Percentiles rank a stretch among this genome's conserved stretches.
These are phyloP conservation scores for Myrmecobius fasciatus DNA, from an alignment of 2,113 vertebrate genomes.

Conservation along the genomic window DNA sequence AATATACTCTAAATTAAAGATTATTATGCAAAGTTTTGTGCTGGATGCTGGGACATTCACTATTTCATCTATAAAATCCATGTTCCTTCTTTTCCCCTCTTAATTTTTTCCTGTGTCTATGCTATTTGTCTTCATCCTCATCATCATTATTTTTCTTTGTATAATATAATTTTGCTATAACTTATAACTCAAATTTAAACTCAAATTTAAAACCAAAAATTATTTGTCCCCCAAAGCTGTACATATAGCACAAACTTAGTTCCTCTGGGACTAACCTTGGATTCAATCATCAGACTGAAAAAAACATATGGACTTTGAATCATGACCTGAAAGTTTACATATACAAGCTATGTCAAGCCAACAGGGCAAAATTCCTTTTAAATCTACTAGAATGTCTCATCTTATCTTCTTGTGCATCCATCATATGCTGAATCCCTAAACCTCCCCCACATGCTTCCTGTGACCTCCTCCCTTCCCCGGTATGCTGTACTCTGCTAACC, in stretches of 20 bases:
- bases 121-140: neutral
- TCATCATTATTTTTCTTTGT: neutral
- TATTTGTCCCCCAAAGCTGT: constrained; percentile 12
- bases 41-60: constrained; percentile 5
- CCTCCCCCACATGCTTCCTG: constrained; percentile 59
- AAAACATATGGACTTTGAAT: constrained; percentile 44
- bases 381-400: constrained; percentile 60
- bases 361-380: constrained; percentile 50
- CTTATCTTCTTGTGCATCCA: constrained; percentile 46
- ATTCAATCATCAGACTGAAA: constrained; percentile 35
- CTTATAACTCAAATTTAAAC: constrained; percentile 30
- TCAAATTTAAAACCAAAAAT: constrained; percentile 11
- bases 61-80: constrained; percentile 27
- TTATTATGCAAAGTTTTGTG: neutral
- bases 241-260: constrained; percentile 6
- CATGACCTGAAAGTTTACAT: constrained; percentile 70
- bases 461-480: constrained; percentile 40
- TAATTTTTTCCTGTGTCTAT: neutral
- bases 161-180: neutral
- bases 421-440: constrained; percentile 57
- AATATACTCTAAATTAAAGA: neutral
- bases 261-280: constrained; percentile 33
- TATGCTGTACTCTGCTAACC: neutral
- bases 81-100: constrained; percentile 1
- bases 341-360: constrained; percentile 29